Evolutionary conservation across 2,113 vertebrate species (phyloP), one percentile per base, ranked within the genome.

Genomic region (Megalops atlanticus): DNA sequence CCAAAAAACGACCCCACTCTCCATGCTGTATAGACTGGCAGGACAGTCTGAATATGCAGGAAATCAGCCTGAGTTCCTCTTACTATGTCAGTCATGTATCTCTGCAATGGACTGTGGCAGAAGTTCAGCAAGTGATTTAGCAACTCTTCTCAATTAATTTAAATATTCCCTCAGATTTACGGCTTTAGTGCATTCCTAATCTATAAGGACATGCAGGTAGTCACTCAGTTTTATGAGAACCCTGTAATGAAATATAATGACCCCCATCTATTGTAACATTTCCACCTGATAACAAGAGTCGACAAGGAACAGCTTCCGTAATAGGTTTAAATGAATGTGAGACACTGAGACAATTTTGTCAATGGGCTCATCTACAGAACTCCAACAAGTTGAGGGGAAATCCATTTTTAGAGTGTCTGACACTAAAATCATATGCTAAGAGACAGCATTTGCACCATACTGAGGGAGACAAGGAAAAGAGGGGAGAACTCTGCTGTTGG

Each of bases 161-260:
- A 21, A 35, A 52, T 54, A 24, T 54, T 36, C 8, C 33, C 15
- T 36, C n/a, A 38, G 76, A 77, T 77, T 77, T 58, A 54, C 75
- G 38, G 16, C 0, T 31, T 4, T 36, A 38, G 12, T 35, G 4
- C 47, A 24, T 52, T 35, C 35, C 49, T 54, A 35, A 52, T 54
- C 47, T 54, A 54, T 58, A 36, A 38, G 35, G 36, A 77, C 49
- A 77, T n/a, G 47, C 47, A 58, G 49, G 18, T 52, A 40, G 15
- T 52, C 31, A 21, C 74, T 52, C 45, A 18, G n/a, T 21, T 77
- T 12, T 54, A 52, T n/a, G 33, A 47, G 4, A 11, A 38, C 43
- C 31, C 5, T 38, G 74, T 76, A 52, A 76, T 52, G 45, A 76
- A 52, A 76, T 49, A 76, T 76, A 76, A 76, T 35, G 74, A 76